Base-by-base conservation (phyloP, 2,113 vertebrate species). In the Daubentonia madagascariensis region DNA sequence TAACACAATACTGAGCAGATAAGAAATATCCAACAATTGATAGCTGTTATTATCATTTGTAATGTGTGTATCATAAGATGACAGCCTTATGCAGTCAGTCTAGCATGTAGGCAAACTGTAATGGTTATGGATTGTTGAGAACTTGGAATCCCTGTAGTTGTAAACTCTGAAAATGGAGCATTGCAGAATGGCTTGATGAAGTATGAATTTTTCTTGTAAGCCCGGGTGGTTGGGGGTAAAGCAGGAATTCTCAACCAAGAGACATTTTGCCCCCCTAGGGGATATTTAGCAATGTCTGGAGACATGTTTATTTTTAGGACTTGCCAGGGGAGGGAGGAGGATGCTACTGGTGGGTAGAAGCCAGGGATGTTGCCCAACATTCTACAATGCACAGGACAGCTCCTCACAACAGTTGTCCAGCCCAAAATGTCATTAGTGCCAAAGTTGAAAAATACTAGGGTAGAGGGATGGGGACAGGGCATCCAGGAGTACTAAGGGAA, bases 201-300 rank as follows among this genome's bases (percentile, higher is more conserved):
- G 6, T 81, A 18, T 43, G 40, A 54, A 86, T 67, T 90, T 95
- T 87, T 63, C 17, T 65, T 59, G 20, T 70, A 65, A 76, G 3
- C n/a, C 10, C 68, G 6, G 5, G 5, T 48, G 61, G 28, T 80
- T 80, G 52, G n/a, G n/a, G 50, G 35, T 54, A 65, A 94, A 93
- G 10, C 9, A 88, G 30, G 48, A 40, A 5, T 85, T 89, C 45
- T 85, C 57, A 86, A 16, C 50, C 4, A 76, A 14, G 43, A 61
- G 28, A 5, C 12, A 1, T 70, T 89, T 85, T 73, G 8, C 2
- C 5, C 22, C 25, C 20, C 13, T 57, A 48, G 20, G 57, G 43
- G 22, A 43, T 72, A 83, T 94, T 90, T 79, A 28, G 23, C 63
- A 67, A 40, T 80, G 35, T 79, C 68, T 89, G 52, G n/a, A 89